phyloP scores from a whole-genome alignment of 64 coral and sea anemone genomes.

The Pachyseris speciosa region DNA sequence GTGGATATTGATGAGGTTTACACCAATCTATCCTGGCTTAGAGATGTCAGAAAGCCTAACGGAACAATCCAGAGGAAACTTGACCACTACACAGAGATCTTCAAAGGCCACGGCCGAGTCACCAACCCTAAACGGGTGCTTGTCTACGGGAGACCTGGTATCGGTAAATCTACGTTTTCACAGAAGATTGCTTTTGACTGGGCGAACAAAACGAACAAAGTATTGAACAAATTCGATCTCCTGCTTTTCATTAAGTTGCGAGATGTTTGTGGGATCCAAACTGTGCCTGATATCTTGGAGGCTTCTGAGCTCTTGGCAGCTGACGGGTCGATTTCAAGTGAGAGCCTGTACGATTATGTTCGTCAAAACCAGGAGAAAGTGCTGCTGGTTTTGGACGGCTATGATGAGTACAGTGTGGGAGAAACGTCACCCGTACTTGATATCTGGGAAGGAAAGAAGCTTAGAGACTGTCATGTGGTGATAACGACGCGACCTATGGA shows the following conservation, averaged over 20 bases:
- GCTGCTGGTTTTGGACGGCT: conserved; percentile 28
- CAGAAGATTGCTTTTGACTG: conserved; percentile 56
- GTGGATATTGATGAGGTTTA: conserved; percentile 51
- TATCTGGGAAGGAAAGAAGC: conserved; percentile 2
- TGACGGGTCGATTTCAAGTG: background rate
- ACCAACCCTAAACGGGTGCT: conserved; percentile 10
- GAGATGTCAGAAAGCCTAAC: background rate
- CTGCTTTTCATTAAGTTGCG: conserved; percentile 18
- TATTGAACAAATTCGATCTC: conserved; percentile 20
- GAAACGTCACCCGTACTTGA: background rate
- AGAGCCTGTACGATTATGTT: background rate
- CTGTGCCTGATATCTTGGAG: background rate
- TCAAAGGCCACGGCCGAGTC: conserved; percentile 4
- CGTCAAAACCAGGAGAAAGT: conserved; percentile 12
- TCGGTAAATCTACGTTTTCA: conserved; percentile 54
- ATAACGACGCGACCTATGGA: conserved; percentile 25
- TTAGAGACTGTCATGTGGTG: conserved; percentile 7
- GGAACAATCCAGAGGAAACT: background rate
- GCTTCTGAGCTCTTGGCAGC: conserved; percentile 23
- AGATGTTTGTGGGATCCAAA: background rate
- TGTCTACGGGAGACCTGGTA: conserved; percentile 42
- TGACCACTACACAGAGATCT: conserved; percentile 34
- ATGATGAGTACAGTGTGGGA: conserved; percentile 13
- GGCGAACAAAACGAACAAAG: conserved; percentile 11
- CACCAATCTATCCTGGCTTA: conserved; percentile 24